Percentiles rank a stretch among this genome's conserved stretches.
Evolutionary conservation across 2,797 vertebrate genomes (phyloP).

Genomic region (Mormyrops boulengeri): DNA sequence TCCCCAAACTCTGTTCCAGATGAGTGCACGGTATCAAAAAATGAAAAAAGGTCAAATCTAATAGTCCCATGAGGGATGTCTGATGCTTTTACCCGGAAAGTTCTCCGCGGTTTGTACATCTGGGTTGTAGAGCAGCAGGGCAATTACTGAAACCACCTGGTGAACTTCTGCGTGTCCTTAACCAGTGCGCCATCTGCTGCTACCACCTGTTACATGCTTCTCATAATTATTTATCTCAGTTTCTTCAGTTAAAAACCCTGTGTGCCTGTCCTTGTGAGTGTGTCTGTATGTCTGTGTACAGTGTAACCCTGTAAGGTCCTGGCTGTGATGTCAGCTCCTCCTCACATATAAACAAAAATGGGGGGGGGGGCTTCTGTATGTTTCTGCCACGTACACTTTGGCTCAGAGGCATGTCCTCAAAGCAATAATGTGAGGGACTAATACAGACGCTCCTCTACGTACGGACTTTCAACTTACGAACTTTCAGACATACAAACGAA

Average conservation of each 20-base stretch:
- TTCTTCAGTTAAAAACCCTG: not conserved
- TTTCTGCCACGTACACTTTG: not conserved
- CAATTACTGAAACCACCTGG: not conserved
- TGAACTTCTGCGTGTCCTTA: not conserved
- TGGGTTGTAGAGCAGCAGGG: not conserved
- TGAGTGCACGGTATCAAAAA: not conserved
- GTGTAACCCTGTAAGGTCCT: not conserved
- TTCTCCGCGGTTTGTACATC: not conserved
- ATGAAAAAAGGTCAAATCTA: not conserved
- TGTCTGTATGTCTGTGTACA: not conserved
- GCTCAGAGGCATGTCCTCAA: not conserved
- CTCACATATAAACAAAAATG: not conserved
- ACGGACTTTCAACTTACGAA: no score
- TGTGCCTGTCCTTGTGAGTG: not conserved
- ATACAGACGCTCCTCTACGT: no score
- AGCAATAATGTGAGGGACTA: not conserved
- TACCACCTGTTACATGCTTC: not conserved
- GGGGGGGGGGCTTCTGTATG: not conserved
- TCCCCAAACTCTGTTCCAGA: not conserved
- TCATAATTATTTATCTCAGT: not conserved
- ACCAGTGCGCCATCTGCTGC: not conserved
- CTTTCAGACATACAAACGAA: no score
- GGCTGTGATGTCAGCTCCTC: not conserved
- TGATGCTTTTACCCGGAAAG: not conserved
- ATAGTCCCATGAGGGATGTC: not conserved